phyloP scores from a whole-genome alignment of 2,797 vertebrate species.

The Sternarchorhynchus goeldii region DNA sequence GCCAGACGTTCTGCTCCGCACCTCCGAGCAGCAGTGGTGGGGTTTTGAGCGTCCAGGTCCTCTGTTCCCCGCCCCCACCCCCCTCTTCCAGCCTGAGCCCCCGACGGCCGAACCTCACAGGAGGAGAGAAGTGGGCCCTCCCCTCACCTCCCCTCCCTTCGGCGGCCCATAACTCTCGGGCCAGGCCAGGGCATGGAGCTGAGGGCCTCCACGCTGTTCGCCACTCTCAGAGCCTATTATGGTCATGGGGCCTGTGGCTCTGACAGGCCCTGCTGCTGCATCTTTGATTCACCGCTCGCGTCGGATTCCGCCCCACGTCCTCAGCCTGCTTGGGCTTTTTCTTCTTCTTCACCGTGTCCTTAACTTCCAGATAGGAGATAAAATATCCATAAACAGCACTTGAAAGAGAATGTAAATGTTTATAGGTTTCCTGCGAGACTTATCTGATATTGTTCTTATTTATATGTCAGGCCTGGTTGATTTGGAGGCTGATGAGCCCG shows the following conservation, averaged over 20 bases:
- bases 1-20: slow-evolving; percentile 31
- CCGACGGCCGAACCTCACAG: slow-evolving; percentile 43
- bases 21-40: slow-evolving; percentile 26
- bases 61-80: background rate
- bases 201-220: slow-evolving; percentile 50
- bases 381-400: slow-evolving; percentile 71
- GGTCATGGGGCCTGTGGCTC: slow-evolving; percentile 60
- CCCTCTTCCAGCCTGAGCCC: slow-evolving; percentile 52
- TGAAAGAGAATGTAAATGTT: slow-evolving; percentile 73
- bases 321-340: slow-evolving; percentile 26
- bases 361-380: slow-evolving; percentile 67
- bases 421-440: slow-evolving; percentile 67
- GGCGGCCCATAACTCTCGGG: slow-evolving; percentile 59
- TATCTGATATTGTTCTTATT: slow-evolving; percentile 71
- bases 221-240: slow-evolving; percentile 67
- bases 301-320: slow-evolving; percentile 54
- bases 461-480: slow-evolving; percentile 58
- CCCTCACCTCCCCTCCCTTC: slow-evolving; percentile 39
- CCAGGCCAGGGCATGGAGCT: slow-evolving; percentile 52
- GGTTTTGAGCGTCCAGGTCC: slow-evolving; percentile 4
- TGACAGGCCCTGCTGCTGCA: slow-evolving; percentile 59
- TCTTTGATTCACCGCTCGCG: slow-evolving; percentile 63
- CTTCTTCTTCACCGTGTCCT: slow-evolving; percentile 57
- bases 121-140: slow-evolving; percentile 43
- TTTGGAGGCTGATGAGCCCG: slow-evolving; percentile 50